Evolutionary conservation across 2,888 invertebrate species (phyloP).

Genomic region (Nycteola revayana): DNA sequence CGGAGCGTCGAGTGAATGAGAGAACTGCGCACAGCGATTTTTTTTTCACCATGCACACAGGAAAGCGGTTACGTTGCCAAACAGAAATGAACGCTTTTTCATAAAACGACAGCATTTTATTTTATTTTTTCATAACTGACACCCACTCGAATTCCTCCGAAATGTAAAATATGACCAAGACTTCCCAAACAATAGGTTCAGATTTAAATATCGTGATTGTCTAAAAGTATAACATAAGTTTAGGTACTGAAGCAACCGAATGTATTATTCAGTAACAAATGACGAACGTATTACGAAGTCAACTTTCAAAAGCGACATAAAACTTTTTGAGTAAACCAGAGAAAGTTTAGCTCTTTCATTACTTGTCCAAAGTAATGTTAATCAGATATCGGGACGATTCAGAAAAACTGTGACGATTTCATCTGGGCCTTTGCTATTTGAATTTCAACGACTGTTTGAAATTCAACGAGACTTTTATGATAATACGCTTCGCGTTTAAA

Average conservation of each 20-base stretch:
- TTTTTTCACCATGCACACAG: constrained; percentile 45
- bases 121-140: constrained; percentile 18
- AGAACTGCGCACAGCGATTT: constrained; percentile 50
- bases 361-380: constrained; percentile 28
- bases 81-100: constrained; percentile 51
- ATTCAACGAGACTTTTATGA: constrained; percentile 61
- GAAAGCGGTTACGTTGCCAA: constrained; percentile 58
- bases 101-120: constrained; percentile 38
- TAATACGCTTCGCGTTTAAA: constrained; percentile 44
- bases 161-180: constrained; percentile 8
- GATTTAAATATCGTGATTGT: no score
- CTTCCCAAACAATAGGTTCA: no score
- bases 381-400: constrained; percentile 35
- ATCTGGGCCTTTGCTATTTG: constrained; percentile 46
- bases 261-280: constrained; percentile 3
- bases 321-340: constrained; percentile 21
- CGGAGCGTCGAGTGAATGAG: constrained; percentile 59
- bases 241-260: no score
- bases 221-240: no score
- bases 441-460: constrained; percentile 54
- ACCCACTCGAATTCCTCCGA: constrained; percentile 8
- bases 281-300: constrained; percentile 14
- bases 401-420: constrained; percentile 35
- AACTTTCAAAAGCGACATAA: constrained; percentile 20
- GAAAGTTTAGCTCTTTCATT: constrained; percentile 24